phyloP scores from a whole-genome alignment of 1,140 invertebrate species.

The Drosophila ananassae region DNA sequence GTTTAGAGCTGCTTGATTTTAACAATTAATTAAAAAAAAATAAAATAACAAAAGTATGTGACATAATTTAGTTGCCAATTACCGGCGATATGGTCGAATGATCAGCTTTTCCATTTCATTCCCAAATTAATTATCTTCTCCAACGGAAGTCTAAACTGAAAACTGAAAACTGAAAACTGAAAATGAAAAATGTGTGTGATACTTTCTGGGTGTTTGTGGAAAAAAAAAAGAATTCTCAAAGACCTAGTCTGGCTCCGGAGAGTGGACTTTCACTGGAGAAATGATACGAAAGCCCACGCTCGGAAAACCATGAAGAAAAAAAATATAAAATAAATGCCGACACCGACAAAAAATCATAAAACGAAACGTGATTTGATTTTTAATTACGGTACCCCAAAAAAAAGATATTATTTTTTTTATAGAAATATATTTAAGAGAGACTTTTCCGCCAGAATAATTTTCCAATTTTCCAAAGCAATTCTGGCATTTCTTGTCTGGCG shows the following conservation, averaged over 20 bases:
- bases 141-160: neutral
- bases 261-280: constrained; percentile 59
- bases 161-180: neutral
- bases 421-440: constrained; percentile 5
- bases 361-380: constrained; percentile 77
- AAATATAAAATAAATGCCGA: neutral
- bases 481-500: constrained; percentile 10
- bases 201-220: neutral
- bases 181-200: constrained; percentile 55
- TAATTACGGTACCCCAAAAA: constrained; percentile 56
- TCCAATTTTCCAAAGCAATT: constrained; percentile 7
- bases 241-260: neutral
- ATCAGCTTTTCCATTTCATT: constrained; percentile 26
- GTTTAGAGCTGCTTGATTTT: neutral
- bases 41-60: constrained; percentile 30
- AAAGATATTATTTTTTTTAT: constrained; percentile 10
- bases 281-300: constrained; percentile 57
- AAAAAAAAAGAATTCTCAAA: neutral
- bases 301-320: constrained; percentile 10
- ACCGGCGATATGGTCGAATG: constrained; percentile 34
- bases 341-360: constrained; percentile 58
- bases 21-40: constrained; percentile 14
- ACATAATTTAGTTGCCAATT: constrained; percentile 59
- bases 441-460: constrained; percentile 44
- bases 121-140: constrained; percentile 66